Evolutionary conservation across 1,140 invertebrate species (phyloP), one percentile per base, ranked within the genome.

Genomic region (Meloidogyne floridensis): DNA sequence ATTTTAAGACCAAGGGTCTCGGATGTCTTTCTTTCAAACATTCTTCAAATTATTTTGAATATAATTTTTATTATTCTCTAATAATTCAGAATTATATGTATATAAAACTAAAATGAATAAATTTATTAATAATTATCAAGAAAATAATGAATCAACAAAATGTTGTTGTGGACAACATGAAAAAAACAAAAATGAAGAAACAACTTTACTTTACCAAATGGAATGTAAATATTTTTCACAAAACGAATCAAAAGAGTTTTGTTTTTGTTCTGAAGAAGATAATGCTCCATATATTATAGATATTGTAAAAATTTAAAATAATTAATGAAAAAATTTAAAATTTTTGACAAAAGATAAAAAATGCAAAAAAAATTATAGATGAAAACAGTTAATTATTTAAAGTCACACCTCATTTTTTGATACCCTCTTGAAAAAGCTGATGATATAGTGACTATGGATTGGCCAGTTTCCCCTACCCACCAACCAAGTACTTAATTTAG

Each of bases 221-320:
- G 51, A 77, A 59, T 69, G 53, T 69, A 77, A 77, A 77, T 77
- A 77, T 56, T 77, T 77, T 8, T 77, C 75, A 15, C 69, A 77
- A 56, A 47, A 77, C 20, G 75, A 77, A 2, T 10, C 56, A n/a
- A 77, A 77, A 69, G 75, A 65, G 7, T 65, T 65, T 65, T 13
- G 69, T 56, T 56, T 77, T 13, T 56, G 15, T 56, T 56, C 18
- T 20, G 74, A 75, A 59, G 74, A 75, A 3, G 42, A 77, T 42
- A 53, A 77, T 15, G 69, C 18, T 53, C n/a, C 13, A 69, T 77
- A 59, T 43, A 77, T 77, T 18, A 77, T 77, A 6, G 53, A 77
- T 69, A 77, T 77, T 77, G 75, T 77, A 42, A 13, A 15, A 6
- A 59, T 15, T 15, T 13, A 15, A 59, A 59, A 56, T 56, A 11